phyloP scores from a whole-genome alignment of 1,140 invertebrate genomes.

The Argopecten irradians region DNA sequence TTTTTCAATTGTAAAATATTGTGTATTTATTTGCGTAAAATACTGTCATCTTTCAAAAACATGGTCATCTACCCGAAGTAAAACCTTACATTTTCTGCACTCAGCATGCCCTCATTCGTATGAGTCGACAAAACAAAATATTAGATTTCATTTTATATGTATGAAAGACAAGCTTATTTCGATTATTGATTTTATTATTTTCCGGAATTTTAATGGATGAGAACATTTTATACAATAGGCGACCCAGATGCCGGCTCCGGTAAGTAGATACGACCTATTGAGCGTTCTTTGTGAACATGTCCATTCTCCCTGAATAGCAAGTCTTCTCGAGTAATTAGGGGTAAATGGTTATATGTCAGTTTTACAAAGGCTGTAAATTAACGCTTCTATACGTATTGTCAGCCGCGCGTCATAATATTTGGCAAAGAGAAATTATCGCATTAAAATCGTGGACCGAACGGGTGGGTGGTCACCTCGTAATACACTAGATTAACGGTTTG shows the following conservation, averaged over 20 bases:
- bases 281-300: not conserved
- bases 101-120: not conserved
- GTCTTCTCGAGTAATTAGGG: not conserved
- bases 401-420: not conserved
- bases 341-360: not conserved
- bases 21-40: no score
- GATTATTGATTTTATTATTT: not conserved
- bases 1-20: no score
- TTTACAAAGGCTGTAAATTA: not conserved
- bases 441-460: not conserved
- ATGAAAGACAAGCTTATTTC: not conserved
- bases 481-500: not conserved
- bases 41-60: not conserved
- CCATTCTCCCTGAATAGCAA: not conserved
- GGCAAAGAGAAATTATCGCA: constrained; percentile 13
- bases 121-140: not conserved
- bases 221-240: not conserved
- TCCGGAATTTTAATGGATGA: constrained; percentile 8
- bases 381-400: constrained; percentile 16
- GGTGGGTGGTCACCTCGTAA: not conserved
- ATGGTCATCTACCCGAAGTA: not conserved
- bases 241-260: not conserved
- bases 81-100: not conserved
- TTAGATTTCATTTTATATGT: not conserved
- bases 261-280: not conserved